Base-by-base conservation (phyloP, 2,888 invertebrate species). In the Stenotaenia linearis region DNA sequence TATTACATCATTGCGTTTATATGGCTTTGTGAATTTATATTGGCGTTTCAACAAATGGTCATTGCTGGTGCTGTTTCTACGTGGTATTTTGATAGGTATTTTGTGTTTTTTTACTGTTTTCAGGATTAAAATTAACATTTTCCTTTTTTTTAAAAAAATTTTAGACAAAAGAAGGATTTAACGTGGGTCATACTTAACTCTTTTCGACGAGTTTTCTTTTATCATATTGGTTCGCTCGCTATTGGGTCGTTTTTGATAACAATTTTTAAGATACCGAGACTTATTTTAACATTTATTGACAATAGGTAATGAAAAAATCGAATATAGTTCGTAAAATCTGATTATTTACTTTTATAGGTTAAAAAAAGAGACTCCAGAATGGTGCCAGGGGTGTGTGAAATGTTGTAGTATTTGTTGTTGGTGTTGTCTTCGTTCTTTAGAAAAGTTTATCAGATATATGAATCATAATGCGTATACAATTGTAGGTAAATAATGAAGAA, bases 401-500 rank as follows among this genome's bases (percentile, higher is more conserved):
- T 78, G 79, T 28, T 80, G 80, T 56, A 12, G 81, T 18, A 92
- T 91, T 84, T 91, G 92, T 84, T 96, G 97, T 83, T 92, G 93
- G 82, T 96, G 96, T 84, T 96, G 96, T 84, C 93, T 97, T 84
- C 94, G 93, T 86, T 92, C 94, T 84, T 89, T 97, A 82, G 97
- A 97, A 85, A 95, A 93, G 85, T 96, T 96, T 85, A 92, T 97
- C 82, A 91, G 94, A 40, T 97, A 93, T 85, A 89, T 98, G 84
- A 96, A 96, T 86, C 95, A 96, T 85, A 97, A 97, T 86, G 97
- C 97, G 0, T 97, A 97, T 85, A 96, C 96, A 0, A 93, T 97
- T 76, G 93, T 97, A 81, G 95, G 88, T 88, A 82, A 84, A n/a
- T 79, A 23, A 69, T 74, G 10, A 21, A 25, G 15, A 32, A 50